Evolutionary conservation across 2,113 vertebrate species (phyloP), one percentile per base, ranked within the genome.

Genomic region (Phylloscopus trochiloides): DNA sequence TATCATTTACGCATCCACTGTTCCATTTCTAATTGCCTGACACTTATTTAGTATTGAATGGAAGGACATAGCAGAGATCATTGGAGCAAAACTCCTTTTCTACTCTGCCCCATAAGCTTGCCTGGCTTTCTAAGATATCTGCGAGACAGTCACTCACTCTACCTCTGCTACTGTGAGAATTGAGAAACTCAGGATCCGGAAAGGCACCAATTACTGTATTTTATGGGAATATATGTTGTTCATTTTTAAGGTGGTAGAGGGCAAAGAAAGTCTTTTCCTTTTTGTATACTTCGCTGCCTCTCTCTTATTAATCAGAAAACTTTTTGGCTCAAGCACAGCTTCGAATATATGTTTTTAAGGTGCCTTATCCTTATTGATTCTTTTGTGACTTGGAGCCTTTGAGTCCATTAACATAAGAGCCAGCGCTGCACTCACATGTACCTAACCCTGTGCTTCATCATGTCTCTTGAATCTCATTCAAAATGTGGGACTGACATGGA

Each of bases 1-100:
- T 86, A 93, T 93, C 91, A 80, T 96, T 88, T 94, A 94, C 52
- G 8, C 45, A 90, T 95, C 90, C 80, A 2, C 93, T 96, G 82
- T 97, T 96, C 95, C 94, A 92, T 94, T 96, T 94, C 95, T 96
- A 97, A 96, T 96, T 97, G 95, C 71, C 94, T 97, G 95, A 93
- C 94, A 93, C 86, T 93, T 91, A 94, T 86, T 96, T 92, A 90
- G 75, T 91, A 78, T 38, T 96, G 96, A 97, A 94, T 86, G 81
- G 78, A 96, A 94, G 90, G 88, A 95, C 90, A 96, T 40, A 67
- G 91, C 42, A 94, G 74, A 90, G 88, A 92, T 88, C 91, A 94
- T 7, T 94, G 93, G 82, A 96, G 95, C 94, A 93, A 93, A 92
- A 94, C 86, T 95, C 45, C 66, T 84, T 80, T 94, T 93, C 67